Evolutionary conservation across 2,113 vertebrate species (phyloP).

Genomic region (Saimiri boliviensis): DNA sequence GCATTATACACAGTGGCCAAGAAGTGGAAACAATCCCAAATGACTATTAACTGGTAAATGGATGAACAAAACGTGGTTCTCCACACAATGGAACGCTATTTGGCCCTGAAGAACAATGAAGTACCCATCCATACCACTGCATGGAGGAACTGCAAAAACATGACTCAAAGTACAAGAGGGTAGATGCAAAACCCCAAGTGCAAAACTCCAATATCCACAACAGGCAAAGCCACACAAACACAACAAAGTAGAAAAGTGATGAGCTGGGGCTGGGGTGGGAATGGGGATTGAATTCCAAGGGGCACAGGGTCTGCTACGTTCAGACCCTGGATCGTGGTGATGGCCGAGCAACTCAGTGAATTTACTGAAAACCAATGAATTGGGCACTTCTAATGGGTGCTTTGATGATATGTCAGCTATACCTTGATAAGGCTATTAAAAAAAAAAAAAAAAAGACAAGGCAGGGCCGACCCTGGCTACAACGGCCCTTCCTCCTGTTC

Average conservation of each 20-base stretch:
- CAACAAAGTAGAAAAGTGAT: background rate
- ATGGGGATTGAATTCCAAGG: background rate
- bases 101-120: background rate
- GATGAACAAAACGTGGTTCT: background rate
- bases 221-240: background rate
- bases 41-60: background rate
- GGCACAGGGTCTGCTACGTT: background rate
- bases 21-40: background rate
- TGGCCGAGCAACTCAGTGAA: background rate
- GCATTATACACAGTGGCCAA: background rate
- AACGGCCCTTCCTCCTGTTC: background rate
- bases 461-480: background rate
- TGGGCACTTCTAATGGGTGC: background rate
- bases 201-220: background rate
- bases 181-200: background rate
- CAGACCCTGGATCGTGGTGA: background rate
- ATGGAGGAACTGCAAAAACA: background rate
- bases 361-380: background rate
- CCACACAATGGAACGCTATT: background rate
- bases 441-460: background rate
- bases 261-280: background rate
- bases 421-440: background rate
- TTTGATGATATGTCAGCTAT: background rate
- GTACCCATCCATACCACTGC: background rate
- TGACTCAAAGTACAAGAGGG: background rate